These are phyloP conservation scores for Myotis daubentonii DNA, from an alignment of 2,797 vertebrate species.

Conservation along the genomic window DNA sequence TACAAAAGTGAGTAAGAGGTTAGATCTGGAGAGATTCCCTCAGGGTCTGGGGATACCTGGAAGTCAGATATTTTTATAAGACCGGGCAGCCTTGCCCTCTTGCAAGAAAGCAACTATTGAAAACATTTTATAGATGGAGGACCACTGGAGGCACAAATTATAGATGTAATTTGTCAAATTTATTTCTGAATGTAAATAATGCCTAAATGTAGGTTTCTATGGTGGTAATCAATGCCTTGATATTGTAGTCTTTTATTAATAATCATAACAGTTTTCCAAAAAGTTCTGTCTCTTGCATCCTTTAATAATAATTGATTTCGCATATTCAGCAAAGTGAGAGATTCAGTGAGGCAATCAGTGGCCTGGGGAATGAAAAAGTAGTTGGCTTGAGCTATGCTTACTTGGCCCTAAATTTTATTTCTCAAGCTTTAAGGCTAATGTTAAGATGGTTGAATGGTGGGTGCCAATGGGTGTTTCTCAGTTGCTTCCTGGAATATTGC, in stretches of 20 bases:
- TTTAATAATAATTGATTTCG: conserved; percentile 38
- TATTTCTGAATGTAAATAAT: conserved; percentile 24
- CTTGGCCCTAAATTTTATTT: conserved; percentile 62
- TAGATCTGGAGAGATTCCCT: background rate
- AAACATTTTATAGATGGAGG: background rate
- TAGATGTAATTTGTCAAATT: background rate
- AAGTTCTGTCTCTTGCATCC: conserved; percentile 1
- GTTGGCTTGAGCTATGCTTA: conserved; percentile 38
- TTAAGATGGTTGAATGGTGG: conserved; percentile 4
- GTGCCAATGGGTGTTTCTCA: conserved; percentile 67
- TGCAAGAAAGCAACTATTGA: background rate
- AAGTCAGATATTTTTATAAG: background rate
- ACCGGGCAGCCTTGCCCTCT: background rate
- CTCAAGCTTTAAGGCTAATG: conserved; percentile 47
- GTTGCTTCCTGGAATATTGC: conserved; percentile 70
- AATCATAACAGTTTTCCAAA: conserved; percentile 40
- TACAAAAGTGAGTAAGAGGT: background rate
- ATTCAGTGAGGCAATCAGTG: conserved; percentile 58
- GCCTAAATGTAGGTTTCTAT: background rate
- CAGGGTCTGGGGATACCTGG: background rate
- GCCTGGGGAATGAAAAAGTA: conserved; percentile 30
- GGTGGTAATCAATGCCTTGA: background rate
- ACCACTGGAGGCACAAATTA: background rate
- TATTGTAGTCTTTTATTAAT: conserved; percentile 42
- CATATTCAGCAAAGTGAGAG: conserved; percentile 52